Percentiles rank a stretch among this genome's conserved stretches.
phyloP scores from a whole-genome alignment of 2,888 invertebrate genomes.

The Pachliopta kotzebuea region DNA sequence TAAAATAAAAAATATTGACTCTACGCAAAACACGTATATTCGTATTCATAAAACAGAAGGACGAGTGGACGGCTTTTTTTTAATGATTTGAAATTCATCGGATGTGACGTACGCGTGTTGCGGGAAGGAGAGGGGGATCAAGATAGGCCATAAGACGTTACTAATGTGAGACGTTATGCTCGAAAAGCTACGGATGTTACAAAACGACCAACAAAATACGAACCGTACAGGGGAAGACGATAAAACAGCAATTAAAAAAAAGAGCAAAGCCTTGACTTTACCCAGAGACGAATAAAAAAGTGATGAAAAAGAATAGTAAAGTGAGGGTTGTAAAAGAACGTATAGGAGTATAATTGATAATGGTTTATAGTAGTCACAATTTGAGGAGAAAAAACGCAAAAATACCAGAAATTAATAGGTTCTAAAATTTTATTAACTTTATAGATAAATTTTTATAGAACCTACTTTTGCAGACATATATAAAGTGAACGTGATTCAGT shows the following conservation, averaged over 20 bases:
- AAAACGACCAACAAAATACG: neutral
- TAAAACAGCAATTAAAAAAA: constrained; percentile 1
- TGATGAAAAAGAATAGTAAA: neutral
- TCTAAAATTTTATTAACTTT: too few relatives aligned
- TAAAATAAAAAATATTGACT: constrained; percentile 51
- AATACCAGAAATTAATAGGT: too few relatives aligned
- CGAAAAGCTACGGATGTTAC: neutral
- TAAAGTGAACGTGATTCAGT: too few relatives aligned
- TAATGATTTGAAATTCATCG: constrained; percentile 51
- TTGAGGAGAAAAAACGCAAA: too few relatives aligned
- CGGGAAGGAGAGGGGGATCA: neutral
- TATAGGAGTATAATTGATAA: too few relatives aligned
- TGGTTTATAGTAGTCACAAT: too few relatives aligned
- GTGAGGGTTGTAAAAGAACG: too few relatives aligned
- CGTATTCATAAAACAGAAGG: constrained; percentile 43
- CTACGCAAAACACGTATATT: constrained; percentile 35
- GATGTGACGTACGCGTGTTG: constrained; percentile 30
- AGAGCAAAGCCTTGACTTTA: neutral
- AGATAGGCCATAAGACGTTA: constrained; percentile 13
- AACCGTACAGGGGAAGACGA: neutral
- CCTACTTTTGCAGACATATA: too few relatives aligned
- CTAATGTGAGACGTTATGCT: neutral
- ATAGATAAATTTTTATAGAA: too few relatives aligned
- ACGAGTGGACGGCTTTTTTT: constrained; percentile 42
- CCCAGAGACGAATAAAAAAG: neutral